Percentiles rank a stretch among this genome's conserved stretches.
phyloP scores from a whole-genome alignment of 2,888 invertebrate species.

The Leuctra nigra region DNA sequence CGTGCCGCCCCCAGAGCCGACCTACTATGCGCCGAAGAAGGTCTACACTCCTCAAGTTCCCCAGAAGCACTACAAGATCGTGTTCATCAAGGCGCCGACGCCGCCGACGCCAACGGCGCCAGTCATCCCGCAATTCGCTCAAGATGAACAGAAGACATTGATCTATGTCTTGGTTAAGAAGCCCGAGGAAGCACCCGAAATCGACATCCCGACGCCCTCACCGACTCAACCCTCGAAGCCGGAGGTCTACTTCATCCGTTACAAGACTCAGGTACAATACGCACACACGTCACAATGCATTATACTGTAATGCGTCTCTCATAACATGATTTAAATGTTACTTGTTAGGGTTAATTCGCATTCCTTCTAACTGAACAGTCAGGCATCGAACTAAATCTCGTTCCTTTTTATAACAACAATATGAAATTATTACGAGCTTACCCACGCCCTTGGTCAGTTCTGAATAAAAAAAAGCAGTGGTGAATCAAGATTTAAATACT shows the following conservation, averaged over 20 bases:
- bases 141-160: conserved; percentile 83
- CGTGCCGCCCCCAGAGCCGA: conserved; percentile 79
- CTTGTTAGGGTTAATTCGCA: too few species aligned
- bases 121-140: conserved; percentile 51
- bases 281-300: too few species aligned
- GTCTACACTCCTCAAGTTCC: conserved; percentile 49
- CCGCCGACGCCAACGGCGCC: conserved; percentile 46
- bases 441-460: too few species aligned
- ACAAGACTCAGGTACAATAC: conserved; percentile 72
- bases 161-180: conserved; percentile 86
- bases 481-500: too few species aligned
- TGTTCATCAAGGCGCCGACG: conserved; percentile 67
- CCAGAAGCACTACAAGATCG: conserved; percentile 78
- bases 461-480: too few species aligned
- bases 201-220: conserved; percentile 69
- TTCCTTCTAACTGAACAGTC: too few species aligned
- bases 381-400: too few species aligned
- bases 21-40: conserved; percentile 50
- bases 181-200: conserved; percentile 75
- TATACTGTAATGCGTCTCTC: too few species aligned
- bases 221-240: conserved; percentile 85
- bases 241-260: conserved; percentile 86
- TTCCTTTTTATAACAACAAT: too few species aligned
- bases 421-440: too few species aligned
- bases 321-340: too few species aligned